Evolutionary conservation across 2,113 vertebrate species (phyloP), one percentile per base, ranked within the genome.

Genomic region (Callipepla californica): DNA sequence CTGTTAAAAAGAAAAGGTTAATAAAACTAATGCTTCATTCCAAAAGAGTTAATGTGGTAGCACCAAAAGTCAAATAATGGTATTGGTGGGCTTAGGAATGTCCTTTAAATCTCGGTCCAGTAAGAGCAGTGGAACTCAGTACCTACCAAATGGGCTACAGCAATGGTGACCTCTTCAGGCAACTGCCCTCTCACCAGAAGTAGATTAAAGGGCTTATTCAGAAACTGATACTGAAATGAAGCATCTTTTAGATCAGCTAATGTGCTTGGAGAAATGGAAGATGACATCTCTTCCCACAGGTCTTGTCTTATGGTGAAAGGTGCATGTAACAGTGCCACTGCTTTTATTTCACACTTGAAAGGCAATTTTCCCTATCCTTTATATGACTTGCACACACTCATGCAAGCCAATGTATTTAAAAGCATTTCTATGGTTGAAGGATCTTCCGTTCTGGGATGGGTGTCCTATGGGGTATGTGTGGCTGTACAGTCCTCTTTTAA

Each of bases 161-260:
- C 85, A 68, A 50, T 30, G 83, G 47, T 73, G 96, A 96, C 94
- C 96, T 96, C 97, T 96, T 91, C 95, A 69, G 92, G 96, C 90
- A 86, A 72, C 58, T 34, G 20, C 40, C 26, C 74, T 21, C 63
- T 53, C 19, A 23, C 3, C 53, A 36, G 15, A 36, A 74, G 42
- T 12, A 22, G 13, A 13, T 38, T 45, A 22, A 28, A 80, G 32
- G 53, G 61, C 13, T 85, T 61, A 25, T 9, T 61, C 63, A 68
- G 65, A 80, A 80, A 51, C 32, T 14, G 47, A 51, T 15, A 15
- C 5, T 9, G 13, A 85, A 66, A 73, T 18, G 61, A 36, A 74
- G 8, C 4, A 7, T 57, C 87, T 3, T n/a, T 63, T 63, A 67
- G 42, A 42, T 58, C 38, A 80, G 42, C 3, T 22, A n/a, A 11